Evolutionary conservation across 2,113 vertebrate genomes (phyloP).

Genomic region (Eulacestoma nigropectus): DNA sequence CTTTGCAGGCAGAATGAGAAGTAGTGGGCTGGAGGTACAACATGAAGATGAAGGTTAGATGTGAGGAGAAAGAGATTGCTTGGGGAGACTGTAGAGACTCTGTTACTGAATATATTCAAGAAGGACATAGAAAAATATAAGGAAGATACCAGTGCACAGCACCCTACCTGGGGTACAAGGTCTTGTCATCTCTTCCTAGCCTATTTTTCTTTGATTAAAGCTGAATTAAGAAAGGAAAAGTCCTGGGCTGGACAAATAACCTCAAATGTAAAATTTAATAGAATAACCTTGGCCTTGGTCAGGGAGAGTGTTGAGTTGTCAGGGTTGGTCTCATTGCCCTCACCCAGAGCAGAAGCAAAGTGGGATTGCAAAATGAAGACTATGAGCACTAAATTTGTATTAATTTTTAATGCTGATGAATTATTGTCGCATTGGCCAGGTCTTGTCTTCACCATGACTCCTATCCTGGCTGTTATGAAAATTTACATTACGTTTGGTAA

Average conservation of each 20-base stretch:
- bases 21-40: not conserved
- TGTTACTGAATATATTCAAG: not conserved
- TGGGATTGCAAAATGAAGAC: not conserved
- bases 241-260: not conserved
- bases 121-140: not conserved
- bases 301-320: not conserved
- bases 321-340: not conserved
- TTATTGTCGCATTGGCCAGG: not conserved
- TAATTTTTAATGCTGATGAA: not conserved
- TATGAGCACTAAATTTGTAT: not conserved
- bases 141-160: not conserved
- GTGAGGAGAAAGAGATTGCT: not conserved
- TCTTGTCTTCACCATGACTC: not conserved
- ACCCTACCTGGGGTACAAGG: not conserved
- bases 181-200: not conserved
- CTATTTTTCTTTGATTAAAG: not conserved
- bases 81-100: not conserved
- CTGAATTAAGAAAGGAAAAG: not conserved
- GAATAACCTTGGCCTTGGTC: not conserved
- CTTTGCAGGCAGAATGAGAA: not conserved
- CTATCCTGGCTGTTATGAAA: not conserved
- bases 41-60: not conserved
- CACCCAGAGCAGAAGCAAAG: not conserved
- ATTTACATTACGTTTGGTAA: not conserved
- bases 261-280: not conserved